phyloP scores from a whole-genome alignment of 2,113 vertebrate genomes.

The Recurvirostra avosetta region DNA sequence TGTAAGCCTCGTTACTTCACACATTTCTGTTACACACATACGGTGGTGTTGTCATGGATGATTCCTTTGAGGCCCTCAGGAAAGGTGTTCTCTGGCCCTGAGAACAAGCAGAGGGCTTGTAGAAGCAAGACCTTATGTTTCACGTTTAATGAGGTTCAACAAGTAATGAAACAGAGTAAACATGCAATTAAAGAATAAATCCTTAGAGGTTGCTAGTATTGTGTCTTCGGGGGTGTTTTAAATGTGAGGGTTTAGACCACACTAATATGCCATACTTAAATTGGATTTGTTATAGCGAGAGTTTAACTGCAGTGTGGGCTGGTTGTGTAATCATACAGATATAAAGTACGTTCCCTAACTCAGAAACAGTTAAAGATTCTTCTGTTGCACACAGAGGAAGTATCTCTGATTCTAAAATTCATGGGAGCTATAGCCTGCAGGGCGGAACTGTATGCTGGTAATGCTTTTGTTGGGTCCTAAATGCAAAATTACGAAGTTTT shows the following conservation, averaged over 20 bases:
- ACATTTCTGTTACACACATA: rapidly evolving
- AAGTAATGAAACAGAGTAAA: background rate
- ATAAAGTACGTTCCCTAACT: background rate
- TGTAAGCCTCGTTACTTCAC: background rate
- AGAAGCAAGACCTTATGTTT: background rate
- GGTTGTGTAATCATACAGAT: background rate
- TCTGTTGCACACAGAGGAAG: background rate
- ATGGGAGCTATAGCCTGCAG: background rate
- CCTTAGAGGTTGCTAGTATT: background rate
- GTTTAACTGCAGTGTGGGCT: background rate
- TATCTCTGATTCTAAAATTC: background rate
- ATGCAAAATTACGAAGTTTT: background rate
- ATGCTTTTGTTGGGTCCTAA: background rate
- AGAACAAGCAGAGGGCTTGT: background rate
- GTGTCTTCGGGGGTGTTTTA: background rate
- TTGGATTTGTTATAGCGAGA: background rate
- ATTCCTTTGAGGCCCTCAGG: background rate
- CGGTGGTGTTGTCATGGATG: background rate
- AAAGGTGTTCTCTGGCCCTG: background rate
- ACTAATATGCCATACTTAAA: background rate
- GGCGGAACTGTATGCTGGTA: background rate
- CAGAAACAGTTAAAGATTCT: background rate
- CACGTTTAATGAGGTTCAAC: background rate
- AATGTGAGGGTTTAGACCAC: background rate
- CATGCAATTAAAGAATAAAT: background rate